phyloP scores from a whole-genome alignment of 2,113 vertebrate genomes.

The Rostratula benghalensis region DNA sequence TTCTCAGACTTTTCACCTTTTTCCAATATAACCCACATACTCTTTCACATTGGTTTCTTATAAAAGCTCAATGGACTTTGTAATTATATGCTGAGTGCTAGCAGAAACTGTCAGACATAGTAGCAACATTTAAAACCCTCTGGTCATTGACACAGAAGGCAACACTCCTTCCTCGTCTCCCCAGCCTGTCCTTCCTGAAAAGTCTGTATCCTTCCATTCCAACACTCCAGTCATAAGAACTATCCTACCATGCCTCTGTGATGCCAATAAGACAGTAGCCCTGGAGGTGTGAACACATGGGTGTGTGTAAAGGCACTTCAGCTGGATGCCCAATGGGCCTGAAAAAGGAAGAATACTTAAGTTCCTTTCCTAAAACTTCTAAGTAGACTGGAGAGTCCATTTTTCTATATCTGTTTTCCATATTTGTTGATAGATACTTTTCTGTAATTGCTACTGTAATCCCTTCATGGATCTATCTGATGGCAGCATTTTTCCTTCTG shows the following conservation, averaged over 20 bases:
- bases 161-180: too few relatives aligned
- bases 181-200: too few relatives aligned
- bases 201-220: too few relatives aligned
- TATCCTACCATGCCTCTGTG: too few relatives aligned
- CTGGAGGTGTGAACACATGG: too few relatives aligned
- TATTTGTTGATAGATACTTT: background rate
- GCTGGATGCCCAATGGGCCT: too few relatives aligned
- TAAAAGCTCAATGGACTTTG: background rate
- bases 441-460: background rate
- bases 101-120: background rate
- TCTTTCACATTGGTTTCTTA: background rate
- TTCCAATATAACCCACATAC: background rate
- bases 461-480: background rate
- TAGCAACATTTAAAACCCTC: background rate
- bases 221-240: too few relatives aligned
- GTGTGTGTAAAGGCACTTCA: too few relatives aligned
- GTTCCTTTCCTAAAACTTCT: background rate
- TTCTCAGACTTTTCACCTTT: background rate
- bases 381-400: background rate
- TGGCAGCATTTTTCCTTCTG: background rate
- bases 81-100: background rate
- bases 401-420: background rate
- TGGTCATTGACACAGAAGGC: too few relatives aligned
- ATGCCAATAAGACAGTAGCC: too few relatives aligned
- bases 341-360: background rate